Percentiles rank a stretch among this genome's conserved stretches.
These are phyloP conservation scores for Microdon myrmicae DNA, from an alignment of 2,888 invertebrate genomes.

Conservation along the genomic window DNA sequence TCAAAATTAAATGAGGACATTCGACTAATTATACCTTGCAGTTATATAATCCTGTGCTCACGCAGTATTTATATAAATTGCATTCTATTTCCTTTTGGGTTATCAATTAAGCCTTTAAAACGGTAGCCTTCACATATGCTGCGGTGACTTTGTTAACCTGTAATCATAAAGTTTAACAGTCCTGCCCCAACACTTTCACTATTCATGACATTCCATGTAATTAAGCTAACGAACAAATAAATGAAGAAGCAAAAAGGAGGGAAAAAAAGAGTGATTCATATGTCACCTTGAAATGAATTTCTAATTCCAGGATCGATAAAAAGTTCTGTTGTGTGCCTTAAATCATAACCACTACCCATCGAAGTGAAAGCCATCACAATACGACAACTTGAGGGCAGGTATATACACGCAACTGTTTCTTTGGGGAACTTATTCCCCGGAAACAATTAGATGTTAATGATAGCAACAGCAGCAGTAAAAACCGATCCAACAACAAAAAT, in stretches of 20 bases:
- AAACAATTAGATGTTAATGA: conserved; percentile 46
- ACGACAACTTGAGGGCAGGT: conserved; percentile 20
- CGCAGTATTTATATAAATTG: no score
- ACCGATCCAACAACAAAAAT: no score
- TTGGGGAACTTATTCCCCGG: conserved; percentile 22
- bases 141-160: no score
- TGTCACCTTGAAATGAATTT: conserved; percentile 23
- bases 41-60: no score
- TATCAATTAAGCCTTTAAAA: no score
- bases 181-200: neutral
- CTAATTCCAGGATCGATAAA: conserved; percentile 27
- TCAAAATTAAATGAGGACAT: no score
- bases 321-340: conserved; percentile 18
- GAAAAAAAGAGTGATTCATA: neutral
- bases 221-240: no score
- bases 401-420: conserved; percentile 3
- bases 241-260: conserved; percentile 4
- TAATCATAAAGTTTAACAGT: no score
- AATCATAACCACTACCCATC: neutral
- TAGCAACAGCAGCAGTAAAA: conserved; percentile 25
- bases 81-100: no score
- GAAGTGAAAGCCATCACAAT: conserved; percentile 36
- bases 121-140: no score
- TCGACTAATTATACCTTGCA: no score
- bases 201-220: conserved; percentile 41